Percentiles rank a stretch among this genome's conserved stretches.
phyloP scores from a whole-genome alignment of 2,888 invertebrate species.

The Eulithis testata region DNA sequence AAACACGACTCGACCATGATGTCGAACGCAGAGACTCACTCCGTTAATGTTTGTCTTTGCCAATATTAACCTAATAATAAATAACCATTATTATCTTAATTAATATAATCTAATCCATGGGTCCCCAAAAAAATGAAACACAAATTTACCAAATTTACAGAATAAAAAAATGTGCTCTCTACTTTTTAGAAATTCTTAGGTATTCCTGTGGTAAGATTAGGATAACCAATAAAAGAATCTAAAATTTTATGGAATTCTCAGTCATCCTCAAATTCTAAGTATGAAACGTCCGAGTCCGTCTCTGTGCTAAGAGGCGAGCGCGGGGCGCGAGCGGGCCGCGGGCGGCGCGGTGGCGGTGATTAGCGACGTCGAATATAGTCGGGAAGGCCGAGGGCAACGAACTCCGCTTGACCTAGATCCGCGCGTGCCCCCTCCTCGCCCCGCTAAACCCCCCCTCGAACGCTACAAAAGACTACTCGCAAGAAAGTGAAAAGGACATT shows the following conservation, averaged over 20 bases:
- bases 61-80: constrained; percentile 63
- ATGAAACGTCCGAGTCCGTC: constrained; percentile 49
- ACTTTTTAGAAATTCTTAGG: too few species aligned
- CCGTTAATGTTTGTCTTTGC: constrained; percentile 63
- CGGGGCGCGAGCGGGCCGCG: constrained; percentile 46
- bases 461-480: constrained; percentile 46
- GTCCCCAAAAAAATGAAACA: too few species aligned
- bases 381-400: constrained; percentile 85
- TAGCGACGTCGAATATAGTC: constrained; percentile 81
- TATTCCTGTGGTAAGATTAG: not conserved
- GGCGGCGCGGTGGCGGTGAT: constrained; percentile 60
- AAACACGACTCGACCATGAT: constrained; percentile 77
- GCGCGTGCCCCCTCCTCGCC: constrained; percentile 50
- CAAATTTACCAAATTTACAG: too few species aligned
- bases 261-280: not conserved
- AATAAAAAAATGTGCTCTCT: too few species aligned
- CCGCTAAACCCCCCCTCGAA: constrained; percentile 39
- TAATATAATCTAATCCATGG: not conserved
- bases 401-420: constrained; percentile 83
- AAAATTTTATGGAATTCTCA: not conserved
- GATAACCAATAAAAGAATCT: not conserved
- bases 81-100: constrained; percentile 32
- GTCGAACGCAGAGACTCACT: constrained; percentile 63
- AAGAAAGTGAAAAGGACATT: constrained; percentile 80
- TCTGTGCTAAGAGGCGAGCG: constrained; percentile 52